Evolutionary conservation across 2,113 vertebrate species (phyloP).

Genomic region (Oreochromis niloticus): DNA sequence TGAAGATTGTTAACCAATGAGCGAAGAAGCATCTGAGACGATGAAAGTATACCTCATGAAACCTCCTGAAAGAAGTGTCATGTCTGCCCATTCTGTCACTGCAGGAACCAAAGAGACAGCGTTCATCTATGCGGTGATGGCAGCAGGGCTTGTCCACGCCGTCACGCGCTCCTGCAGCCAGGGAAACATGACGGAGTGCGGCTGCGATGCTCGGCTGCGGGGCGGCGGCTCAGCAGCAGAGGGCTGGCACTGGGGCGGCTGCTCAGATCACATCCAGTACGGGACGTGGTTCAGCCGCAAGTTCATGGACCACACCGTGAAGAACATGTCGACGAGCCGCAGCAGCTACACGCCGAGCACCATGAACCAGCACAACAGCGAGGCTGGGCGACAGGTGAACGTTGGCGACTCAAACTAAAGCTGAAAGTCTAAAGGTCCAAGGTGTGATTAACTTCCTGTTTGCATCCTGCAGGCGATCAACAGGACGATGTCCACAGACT

Average conservation of each 20-base stretch:
- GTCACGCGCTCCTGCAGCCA: constrained; percentile 89
- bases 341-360: constrained; percentile 60
- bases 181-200: constrained; percentile 90
- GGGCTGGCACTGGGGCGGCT: constrained; percentile 97
- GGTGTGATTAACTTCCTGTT: background rate
- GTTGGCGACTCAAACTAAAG: background rate
- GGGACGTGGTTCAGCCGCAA: constrained; percentile 90
- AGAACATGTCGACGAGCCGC: constrained; percentile 61
- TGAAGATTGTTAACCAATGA: background rate
- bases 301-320: constrained; percentile 77
- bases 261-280: constrained; percentile 88
- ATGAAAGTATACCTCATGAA: background rate
- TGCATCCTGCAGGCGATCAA: constrained; percentile 77
- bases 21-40: background rate
- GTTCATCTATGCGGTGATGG: constrained; percentile 85
- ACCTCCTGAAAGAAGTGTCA: background rate
- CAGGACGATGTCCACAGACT: constrained; percentile 88
- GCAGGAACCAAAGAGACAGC: constrained; percentile 92
- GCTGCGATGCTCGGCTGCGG: constrained; percentile 79
- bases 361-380: constrained; percentile 91
- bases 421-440: background rate
- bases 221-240: constrained; percentile 72
- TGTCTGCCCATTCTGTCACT: background rate
- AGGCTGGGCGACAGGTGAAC: constrained; percentile 90
- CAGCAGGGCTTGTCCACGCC: constrained; percentile 87